Conservation (phyloP, 2,797 vertebrate species). For the Danionella dracula region DNA sequence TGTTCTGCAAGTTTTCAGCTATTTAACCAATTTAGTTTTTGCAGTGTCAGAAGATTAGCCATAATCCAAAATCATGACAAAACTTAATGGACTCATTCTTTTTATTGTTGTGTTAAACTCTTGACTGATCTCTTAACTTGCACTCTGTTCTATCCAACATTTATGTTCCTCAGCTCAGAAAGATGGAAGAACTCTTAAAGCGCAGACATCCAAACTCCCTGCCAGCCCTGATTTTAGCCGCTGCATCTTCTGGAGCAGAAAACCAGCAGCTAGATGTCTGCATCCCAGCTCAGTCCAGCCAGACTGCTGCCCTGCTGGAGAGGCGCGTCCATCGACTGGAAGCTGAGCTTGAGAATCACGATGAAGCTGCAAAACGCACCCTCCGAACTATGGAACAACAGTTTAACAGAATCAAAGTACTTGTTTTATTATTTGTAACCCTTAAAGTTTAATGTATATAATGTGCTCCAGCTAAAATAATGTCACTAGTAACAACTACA, state of each 20-base stretch:
- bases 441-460: background rate
- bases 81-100: too few relatives aligned
- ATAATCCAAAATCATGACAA: too few relatives aligned
- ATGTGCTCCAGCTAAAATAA: background rate
- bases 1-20: too few relatives aligned
- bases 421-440: background rate
- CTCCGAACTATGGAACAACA: slow-evolving; percentile 87
- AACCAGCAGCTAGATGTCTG: background rate
- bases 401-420: slow-evolving; percentile 87
- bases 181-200: slow-evolving; percentile 74
- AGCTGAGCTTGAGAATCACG: slow-evolving; percentile 81
- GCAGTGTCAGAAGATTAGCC: too few relatives aligned
- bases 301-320: slow-evolving; percentile 76
- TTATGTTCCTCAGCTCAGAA: slow-evolving; percentile 60
- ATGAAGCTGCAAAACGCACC: slow-evolving; percentile 86
- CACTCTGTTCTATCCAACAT: too few relatives aligned
- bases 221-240: slow-evolving; percentile 85
- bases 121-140: too few relatives aligned
- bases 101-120: too few relatives aligned
- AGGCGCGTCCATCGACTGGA: slow-evolving; percentile 82
- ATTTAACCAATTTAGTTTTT: too few relatives aligned
- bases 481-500: background rate
- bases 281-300: slow-evolving; percentile 23
- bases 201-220: slow-evolving; percentile 85
- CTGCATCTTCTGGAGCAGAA: slow-evolving; percentile 62